Evolutionary conservation across 2,888 invertebrate species (phyloP), one percentile per base, ranked within the genome.

Genomic region (Ecdyonurus torrentis): DNA sequence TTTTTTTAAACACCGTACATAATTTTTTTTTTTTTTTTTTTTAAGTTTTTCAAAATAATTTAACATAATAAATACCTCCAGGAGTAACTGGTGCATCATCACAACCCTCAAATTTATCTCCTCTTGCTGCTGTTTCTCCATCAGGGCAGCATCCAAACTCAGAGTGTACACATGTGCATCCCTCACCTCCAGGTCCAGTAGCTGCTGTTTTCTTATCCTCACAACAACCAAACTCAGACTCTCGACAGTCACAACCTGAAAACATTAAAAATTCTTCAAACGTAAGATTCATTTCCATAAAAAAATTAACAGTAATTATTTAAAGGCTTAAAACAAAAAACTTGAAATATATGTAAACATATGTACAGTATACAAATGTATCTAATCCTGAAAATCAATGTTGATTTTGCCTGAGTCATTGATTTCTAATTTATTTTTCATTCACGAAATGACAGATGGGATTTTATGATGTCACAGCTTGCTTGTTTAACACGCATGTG

Each of bases 81-180:
- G 81, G 82, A 69, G 84, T 82, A 64, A 80, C 77, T 18, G 86
- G 86, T 60, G 83, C 76, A 70, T 87, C 82, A 59, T 81, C 79
- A 72, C 95, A 97, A 52, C 91, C 93, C 69, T 87, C 85, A 74
- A 90, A 91, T 71, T 91, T 87, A 19, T 85, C 82, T 59, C 93
- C 94, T 67, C 80, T 76, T 0, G 96, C 91, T 68, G 86, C 83
- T 10, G 83, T 84, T 50, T 78, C 72, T 10, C 92, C 93, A 74
- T 95, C 93, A 1, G 85, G 84, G 70, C 94, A 95, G 72, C 94
- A 95, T 2, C 94, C 94, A 70, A 79, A 85, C 72, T 85, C 81
- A 67, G 87, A 87, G 23, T 86, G 79, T 62, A 86, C 82, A 71
- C 92, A 92, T 64, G 85, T 83, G 70, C 97, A 97, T 22, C 92